Percentiles rank a stretch among this genome's conserved stretches.
Evolutionary conservation across 2,888 invertebrate species (phyloP).

Genomic region (Amphipyra tragopoginis): DNA sequence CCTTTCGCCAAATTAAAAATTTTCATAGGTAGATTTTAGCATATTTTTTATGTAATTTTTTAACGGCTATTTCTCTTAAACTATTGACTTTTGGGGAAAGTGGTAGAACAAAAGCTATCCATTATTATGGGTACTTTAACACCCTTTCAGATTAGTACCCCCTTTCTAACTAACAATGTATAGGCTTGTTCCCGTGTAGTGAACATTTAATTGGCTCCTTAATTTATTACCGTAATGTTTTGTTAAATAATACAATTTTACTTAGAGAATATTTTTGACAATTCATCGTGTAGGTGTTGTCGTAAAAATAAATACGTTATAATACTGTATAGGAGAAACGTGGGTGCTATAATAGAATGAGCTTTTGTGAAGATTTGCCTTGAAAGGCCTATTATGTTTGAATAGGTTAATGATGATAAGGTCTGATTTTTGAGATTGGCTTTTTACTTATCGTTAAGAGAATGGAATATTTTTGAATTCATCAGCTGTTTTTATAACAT

Average conservation of each 20-base stretch:
- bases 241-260: constrained; percentile 2
- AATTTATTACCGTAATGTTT: neutral
- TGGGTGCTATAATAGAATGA: neutral
- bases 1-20: too few relatives aligned
- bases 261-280: neutral
- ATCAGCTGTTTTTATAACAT: constrained; percentile 1
- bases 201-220: neutral
- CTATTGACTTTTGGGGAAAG: too few relatives aligned
- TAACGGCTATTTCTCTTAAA: too few relatives aligned
- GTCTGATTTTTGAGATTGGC: constrained; percentile 17
- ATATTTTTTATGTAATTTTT: too few relatives aligned
- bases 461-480: constrained; percentile 10
- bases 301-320: constrained; percentile 14
- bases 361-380: constrained; percentile 1
- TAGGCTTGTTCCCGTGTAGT: neutral
- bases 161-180: too few relatives aligned
- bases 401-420: constrained; percentile 18
- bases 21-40: too few relatives aligned
- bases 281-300: neutral
- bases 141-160: too few relatives aligned
- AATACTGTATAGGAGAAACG: neutral
- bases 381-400: constrained; percentile 8
- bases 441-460: constrained; percentile 10
- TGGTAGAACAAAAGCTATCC: too few relatives aligned
- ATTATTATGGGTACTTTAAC: too few relatives aligned